Percentiles rank a stretch among this genome's conserved stretches.
Evolutionary conservation across 2,888 invertebrate species (phyloP).

Genomic region (Mylabris sibirica): DNA sequence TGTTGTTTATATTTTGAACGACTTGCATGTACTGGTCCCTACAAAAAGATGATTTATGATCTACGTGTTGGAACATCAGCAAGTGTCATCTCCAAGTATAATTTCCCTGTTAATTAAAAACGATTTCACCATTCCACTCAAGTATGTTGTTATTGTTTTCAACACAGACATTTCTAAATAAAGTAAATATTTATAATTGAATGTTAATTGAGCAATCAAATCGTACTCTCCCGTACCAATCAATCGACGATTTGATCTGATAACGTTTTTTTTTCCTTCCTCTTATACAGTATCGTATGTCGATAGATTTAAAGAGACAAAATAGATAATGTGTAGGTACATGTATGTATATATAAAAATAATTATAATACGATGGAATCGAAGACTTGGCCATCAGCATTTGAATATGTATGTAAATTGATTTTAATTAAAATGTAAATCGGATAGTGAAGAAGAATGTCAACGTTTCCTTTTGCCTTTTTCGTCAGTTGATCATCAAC

Average conservation of each 20-base stretch:
- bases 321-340: background rate
- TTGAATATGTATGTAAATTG: constrained; percentile 43
- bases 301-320: constrained; percentile 21
- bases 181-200: constrained; percentile 15
- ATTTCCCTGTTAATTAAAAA: constrained; percentile 12
- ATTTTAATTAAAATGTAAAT: constrained; percentile 43
- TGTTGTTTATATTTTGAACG: background rate
- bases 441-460: constrained; percentile 2
- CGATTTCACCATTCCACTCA: background rate
- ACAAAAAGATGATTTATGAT: constrained; percentile 6
- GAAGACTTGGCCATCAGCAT: constrained; percentile 34
- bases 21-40: background rate
- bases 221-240: constrained; percentile 5
- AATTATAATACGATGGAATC: constrained; percentile 19
- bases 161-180: constrained; percentile 17
- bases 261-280: constrained; percentile 17
- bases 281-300: constrained; percentile 23
- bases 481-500: constrained; percentile 18
- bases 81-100: constrained; percentile 6
- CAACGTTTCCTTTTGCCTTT: constrained; percentile 19
- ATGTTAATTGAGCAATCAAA: constrained; percentile 13
- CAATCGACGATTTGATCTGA: constrained; percentile 26
- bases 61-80: background rate
- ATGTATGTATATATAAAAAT: background rate
- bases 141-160: constrained; percentile 2